phyloP scores from a whole-genome alignment of 2,113 vertebrate species.

The Coptodon bakossiorum region DNA sequence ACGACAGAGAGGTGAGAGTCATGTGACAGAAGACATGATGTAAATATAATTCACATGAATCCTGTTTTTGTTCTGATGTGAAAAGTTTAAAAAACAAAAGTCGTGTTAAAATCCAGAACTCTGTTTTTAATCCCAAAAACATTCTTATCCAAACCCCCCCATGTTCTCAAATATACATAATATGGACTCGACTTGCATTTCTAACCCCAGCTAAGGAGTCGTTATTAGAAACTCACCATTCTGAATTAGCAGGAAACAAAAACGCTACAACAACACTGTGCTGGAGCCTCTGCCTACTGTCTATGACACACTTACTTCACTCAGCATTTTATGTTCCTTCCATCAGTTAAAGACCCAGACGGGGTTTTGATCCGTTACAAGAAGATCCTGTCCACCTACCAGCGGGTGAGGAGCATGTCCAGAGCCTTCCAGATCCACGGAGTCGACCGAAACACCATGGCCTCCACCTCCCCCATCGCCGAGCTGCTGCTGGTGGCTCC shows the following conservation, averaged over 20 bases:
- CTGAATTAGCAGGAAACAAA: background rate
- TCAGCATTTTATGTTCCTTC: background rate
- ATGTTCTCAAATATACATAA: fast-evolving
- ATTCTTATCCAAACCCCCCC: background rate
- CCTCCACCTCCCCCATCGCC: conserved; percentile 85
- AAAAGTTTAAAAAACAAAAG: background rate
- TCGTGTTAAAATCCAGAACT: background rate
- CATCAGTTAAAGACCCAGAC: conserved; percentile 80
- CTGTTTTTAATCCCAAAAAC: background rate
- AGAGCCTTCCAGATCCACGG: conserved; percentile 84
- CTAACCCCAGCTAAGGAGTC: background rate
- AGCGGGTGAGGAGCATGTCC: conserved; percentile 88
- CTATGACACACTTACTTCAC: background rate
- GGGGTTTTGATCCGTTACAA: conserved; percentile 86
- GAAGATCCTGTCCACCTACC: conserved; percentile 86
- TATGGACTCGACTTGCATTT: background rate
- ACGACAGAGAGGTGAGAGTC: conserved; percentile 76
- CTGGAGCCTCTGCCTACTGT: background rate
- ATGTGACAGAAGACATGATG: background rate
- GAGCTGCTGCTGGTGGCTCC: conserved; percentile 86
- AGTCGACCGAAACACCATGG: conserved; percentile 87
- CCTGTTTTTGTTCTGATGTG: background rate
- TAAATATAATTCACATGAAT: background rate
- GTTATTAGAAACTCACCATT: background rate
- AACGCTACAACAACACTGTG: background rate